These are phyloP conservation scores for Salvator merianae DNA, from an alignment of 2,113 vertebrate genomes.

Conservation along the genomic window DNA sequence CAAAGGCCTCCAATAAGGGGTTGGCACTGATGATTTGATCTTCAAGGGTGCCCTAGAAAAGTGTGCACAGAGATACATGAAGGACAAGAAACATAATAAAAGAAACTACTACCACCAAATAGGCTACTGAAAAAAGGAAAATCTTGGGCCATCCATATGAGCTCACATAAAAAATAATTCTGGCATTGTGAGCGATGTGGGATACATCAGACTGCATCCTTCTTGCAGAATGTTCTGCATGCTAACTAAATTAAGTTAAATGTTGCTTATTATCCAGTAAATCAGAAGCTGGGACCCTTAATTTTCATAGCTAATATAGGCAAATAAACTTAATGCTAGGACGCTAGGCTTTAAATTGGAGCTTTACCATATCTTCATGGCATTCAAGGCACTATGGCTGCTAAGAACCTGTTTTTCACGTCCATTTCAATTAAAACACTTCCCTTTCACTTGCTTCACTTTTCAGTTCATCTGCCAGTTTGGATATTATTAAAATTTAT, in stretches of 20 bases:
- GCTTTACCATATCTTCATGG: neutral
- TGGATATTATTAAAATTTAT: no score
- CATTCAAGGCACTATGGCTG: neutral
- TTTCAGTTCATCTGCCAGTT: neutral
- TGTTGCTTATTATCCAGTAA: neutral
- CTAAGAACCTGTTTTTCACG: neutral
- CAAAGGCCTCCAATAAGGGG: constrained; percentile 83
- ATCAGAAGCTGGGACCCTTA: no score
- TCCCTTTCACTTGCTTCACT: neutral
- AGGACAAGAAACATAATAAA: neutral
- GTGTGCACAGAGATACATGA: constrained; percentile 14
- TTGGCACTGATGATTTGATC: constrained; percentile 88
- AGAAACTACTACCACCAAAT: neutral
- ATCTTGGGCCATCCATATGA: no score
- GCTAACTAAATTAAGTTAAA: neutral
- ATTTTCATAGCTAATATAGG: neutral
- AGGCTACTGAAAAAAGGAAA: no score
- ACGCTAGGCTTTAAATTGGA: neutral
- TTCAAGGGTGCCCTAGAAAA: constrained; percentile 79
- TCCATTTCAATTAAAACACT: neutral
- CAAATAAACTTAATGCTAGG: neutral
- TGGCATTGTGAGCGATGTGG: no score
- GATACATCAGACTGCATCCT: neutral
- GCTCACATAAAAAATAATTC: no score
- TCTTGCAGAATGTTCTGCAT: neutral